Evolutionary conservation across 2,888 invertebrate genomes (phyloP).

Genomic region (Tridacna gigas): DNA sequence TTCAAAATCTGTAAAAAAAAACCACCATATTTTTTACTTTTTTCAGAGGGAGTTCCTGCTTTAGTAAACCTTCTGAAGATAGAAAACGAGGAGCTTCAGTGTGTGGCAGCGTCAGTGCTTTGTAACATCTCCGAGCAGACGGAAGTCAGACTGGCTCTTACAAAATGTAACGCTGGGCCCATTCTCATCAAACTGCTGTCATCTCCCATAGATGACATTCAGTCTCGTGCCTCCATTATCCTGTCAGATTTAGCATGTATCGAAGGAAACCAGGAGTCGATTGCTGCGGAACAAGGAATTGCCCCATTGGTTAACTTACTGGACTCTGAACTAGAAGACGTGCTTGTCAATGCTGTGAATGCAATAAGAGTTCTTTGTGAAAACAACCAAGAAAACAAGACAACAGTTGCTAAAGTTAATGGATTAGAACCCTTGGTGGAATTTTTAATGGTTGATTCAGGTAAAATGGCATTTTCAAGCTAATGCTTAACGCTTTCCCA

Average conservation of each 20-base stretch:
- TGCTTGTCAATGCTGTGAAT: constrained; percentile 84
- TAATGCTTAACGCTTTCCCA: no score
- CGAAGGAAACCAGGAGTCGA: constrained; percentile 79
- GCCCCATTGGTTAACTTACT: constrained; percentile 81
- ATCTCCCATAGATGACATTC: constrained; percentile 83
- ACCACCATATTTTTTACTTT: background rate
- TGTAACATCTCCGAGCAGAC: constrained; percentile 84
- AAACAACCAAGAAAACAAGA: constrained; percentile 80
- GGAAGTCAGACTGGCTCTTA: constrained; percentile 79
- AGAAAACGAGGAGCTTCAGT: constrained; percentile 81
- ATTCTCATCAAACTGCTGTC: constrained; percentile 81
- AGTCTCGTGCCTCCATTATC: constrained; percentile 83
- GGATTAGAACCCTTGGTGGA: constrained; percentile 83
- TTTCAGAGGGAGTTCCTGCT: constrained; percentile 81
- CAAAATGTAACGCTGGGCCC: constrained; percentile 77
- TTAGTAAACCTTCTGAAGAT: constrained; percentile 79
- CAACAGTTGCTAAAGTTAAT: constrained; percentile 78
- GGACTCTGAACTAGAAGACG: constrained; percentile 83
- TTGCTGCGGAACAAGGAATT: constrained; percentile 80
- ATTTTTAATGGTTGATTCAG: constrained; percentile 83
- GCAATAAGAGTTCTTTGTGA: constrained; percentile 84
- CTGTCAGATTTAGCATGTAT: constrained; percentile 83
- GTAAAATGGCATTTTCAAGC: constrained; percentile 61
- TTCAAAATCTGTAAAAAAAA: no score
- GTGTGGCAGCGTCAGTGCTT: constrained; percentile 83